A percentile compares a stretch with the other conserved stretches of the same genome.
Evolutionary conservation across 2,113 vertebrate genomes (phyloP).

Genomic region (Pipra filicauda): DNA sequence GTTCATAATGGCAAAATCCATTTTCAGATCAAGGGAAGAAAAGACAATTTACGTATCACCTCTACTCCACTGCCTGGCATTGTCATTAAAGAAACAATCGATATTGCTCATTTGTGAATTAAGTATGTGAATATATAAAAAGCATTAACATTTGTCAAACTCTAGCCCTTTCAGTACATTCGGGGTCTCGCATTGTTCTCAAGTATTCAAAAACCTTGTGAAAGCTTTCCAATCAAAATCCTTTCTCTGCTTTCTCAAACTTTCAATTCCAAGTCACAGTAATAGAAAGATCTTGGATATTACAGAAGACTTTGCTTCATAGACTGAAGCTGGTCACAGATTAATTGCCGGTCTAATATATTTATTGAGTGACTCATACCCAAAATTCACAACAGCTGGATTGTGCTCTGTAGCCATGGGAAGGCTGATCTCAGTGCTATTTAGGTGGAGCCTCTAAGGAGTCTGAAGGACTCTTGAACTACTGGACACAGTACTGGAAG

Average conservation of each 20-base stretch:
- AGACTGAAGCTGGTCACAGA: neutral
- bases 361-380: neutral
- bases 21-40: slow-evolving; percentile 43
- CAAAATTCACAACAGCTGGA: neutral
- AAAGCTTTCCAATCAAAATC: neutral
- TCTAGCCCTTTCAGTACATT: neutral
- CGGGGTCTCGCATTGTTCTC: neutral
- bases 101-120: neutral
- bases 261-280: neutral
- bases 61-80: neutral
- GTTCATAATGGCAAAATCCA: slow-evolving; percentile 46
- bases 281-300: neutral
- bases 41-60: slow-evolving; percentile 43
- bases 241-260: neutral
- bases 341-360: neutral
- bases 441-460: neutral
- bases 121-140: slow-evolving; percentile 23
- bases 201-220: neutral
- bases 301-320: neutral
- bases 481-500: neutral
- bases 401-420: neutral
- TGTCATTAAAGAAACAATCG: slow-evolving; percentile 23
- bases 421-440: neutral
- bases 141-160: neutral
- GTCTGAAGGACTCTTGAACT: neutral